Evolutionary conservation across 2,797 vertebrate genomes (phyloP).

Genomic region (Channallabes apus): DNA sequence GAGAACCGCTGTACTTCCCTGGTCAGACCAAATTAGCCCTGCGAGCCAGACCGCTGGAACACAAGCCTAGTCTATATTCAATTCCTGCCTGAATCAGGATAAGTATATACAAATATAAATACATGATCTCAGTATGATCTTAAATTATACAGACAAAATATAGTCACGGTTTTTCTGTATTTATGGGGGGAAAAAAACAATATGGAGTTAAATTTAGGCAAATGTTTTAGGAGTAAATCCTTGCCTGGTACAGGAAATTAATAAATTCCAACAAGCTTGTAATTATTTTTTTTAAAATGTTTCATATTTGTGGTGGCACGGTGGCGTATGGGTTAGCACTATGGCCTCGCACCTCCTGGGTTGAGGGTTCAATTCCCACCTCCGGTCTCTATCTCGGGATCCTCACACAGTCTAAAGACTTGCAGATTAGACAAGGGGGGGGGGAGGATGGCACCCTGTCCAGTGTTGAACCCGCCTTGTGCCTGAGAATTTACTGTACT

Average conservation of each 20-base stretch:
- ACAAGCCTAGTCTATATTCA: not conserved
- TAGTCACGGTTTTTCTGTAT: not conserved
- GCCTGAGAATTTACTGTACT: too few relatives aligned
- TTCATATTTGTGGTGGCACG: too few relatives aligned
- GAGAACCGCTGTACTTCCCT: not conserved
- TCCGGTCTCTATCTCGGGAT: too few relatives aligned
- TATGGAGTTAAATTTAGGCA: not conserved
- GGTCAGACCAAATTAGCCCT: constrained; percentile 25
- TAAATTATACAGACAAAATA: constrained; percentile 20
- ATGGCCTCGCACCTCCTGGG: too few relatives aligned
- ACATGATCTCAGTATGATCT: not conserved
- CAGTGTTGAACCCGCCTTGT: too few relatives aligned
- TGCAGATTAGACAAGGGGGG: too few relatives aligned
- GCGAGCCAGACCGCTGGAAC: not conserved
- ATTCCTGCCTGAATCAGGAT: not conserved
- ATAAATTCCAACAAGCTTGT: not conserved
- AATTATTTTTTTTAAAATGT: not conserved
- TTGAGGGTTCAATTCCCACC: too few relatives aligned
- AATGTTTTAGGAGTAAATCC: not conserved
- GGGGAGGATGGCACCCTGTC: too few relatives aligned
- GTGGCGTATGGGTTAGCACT: too few relatives aligned
- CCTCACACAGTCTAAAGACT: too few relatives aligned
- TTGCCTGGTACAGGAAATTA: too few relatives aligned
- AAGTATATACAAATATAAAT: constrained; percentile 8
- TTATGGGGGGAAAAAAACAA: not conserved